Evolutionary conservation across 2,888 invertebrate genomes (phyloP), one percentile per base, ranked within the genome.

Genomic region (Blastobasis lacticolella): DNA sequence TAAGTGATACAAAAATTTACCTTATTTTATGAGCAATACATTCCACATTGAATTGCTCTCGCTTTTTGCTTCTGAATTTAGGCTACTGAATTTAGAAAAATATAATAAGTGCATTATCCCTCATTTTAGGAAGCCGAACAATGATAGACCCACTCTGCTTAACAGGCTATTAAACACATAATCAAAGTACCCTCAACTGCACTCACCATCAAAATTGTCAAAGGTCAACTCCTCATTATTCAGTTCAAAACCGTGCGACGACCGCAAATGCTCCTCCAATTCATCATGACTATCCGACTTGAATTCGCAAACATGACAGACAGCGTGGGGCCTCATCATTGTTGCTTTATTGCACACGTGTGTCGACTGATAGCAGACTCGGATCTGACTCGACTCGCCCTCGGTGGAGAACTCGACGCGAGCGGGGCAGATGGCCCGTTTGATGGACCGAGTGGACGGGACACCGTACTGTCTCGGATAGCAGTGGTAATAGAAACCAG

Each of bases 151-250:
- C 23, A 3, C 3, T 23, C 23, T 23, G 23, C 23, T 3, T 23
- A 23, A 23, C 23, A 23, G 23, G 23, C 23, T 23, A 23, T 23
- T 23, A 23, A 23, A 23, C n/a, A 23, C 23, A 23, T 1, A 23
- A 23, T 23, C 23, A 23, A 23, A 23, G 23, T 23, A 23, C 23
- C 23, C 23, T 23, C 23, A 23, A 23, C 23, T 9, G 8, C 5
- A 53, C 54, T 54, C 46, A 54, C 54, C 54, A 8, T 48, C 46
- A 42, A 47, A 43, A 37, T 38, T 46, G 6, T 46, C 38, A 42
- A 54, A 54, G 38, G 8, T 50, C 37, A 50, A 37, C 2, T 54
- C n/a, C 10, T 51, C 45, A n/a, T n/a, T 38, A n/a, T 54, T 8
- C 5, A 49, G n/a, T 37, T 47, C 10, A 37, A 51, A 10, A 38